Evolutionary conservation across 1,140 invertebrate species (phyloP), one percentile per base, ranked within the genome.

Genomic region (Vanessa atalanta): DNA sequence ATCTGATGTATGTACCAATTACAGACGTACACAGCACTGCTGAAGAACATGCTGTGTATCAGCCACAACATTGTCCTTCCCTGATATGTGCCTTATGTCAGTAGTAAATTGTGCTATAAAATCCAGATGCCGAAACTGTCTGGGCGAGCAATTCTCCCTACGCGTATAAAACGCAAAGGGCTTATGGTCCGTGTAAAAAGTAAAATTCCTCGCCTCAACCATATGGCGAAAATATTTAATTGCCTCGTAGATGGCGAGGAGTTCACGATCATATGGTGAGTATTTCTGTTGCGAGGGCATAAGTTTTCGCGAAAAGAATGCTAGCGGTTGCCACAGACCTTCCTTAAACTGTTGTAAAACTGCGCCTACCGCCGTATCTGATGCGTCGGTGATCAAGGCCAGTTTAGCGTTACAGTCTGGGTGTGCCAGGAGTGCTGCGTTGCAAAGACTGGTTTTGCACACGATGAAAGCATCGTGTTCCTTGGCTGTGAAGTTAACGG

Each of bases 231-330:
- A 94, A 65, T 91, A 84, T 71, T 90, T 83, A 1, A 93, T 76
- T 43, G 83, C 81, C 14, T 77, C 67, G 77, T 93, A 94, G 23
- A 93, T 88, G 0, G 90, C 93, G 7, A 94, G 66, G 1, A 94
- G 75, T 78, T 94, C 93, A 2, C 76, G 51, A 53, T 83, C 75
- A 15, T 80, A 81, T 16, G 77, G 68, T 23, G 75, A 78, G 71
- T 89, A 93, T 14, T 83, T 78, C 1, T 23, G 31, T 75, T 94
- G 77, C 0, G 80, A 20, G 5, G 43, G 16, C 20, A 20, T 57
- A 5, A 57, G 12, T 14, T 57, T 57, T 9, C 23, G 20, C 9
- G 16, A 23, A 14, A 57, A 57, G 16, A 57, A 57, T 11, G 20
- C 55, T 4, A 57, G 16, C 2, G 55, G 55, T 9, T 26, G 13